Evolutionary conservation across 1,140 invertebrate genomes (phyloP), one percentile per base, ranked within the genome.

Genomic region (Eulimnadia texana): DNA sequence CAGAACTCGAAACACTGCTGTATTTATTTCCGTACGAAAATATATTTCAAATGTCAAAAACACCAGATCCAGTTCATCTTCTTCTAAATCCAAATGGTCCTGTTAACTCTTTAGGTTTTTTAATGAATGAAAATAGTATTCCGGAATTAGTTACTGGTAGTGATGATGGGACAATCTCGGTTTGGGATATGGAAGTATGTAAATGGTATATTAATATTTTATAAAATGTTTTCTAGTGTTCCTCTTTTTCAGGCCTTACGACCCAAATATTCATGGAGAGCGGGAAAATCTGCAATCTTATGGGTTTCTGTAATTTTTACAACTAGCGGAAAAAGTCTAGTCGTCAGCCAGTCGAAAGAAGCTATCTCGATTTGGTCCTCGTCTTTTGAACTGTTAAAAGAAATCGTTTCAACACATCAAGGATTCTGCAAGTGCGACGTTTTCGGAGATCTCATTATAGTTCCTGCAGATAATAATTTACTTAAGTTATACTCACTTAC

Each of bases 101-200:
- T 19, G 47, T 64, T 23, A 64, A 58, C 25, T 33, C 59, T 6
- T 22, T 66, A 33, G 25, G 29, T 59, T 58, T 64, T 42, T 20
- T 27, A 2, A 27, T 33, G 19, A 54, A 62, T 25, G 13, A 25
- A 9, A 47, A 25, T 25, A 47, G 61, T 42, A 19, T 29, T 16
- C 58, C 53, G 13, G 19, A 27, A 3, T 27, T 66, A 16, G 28
- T 66, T 22, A 62, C 62, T n/a, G 64, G 64, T 23, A 64, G 59
- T 20, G 10, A 59, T 11, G 59, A 2, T 11, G 64, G 64, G 13
- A 55, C 55, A 53, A 61, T 64, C 23, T 58, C 56, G 33, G 55
- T 66, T 50, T 66, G 63, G 63, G 33, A 62, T 64, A 59, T 65
- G n/a, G 53, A 64, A 42, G 64, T 65, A 55, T 57, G 28, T 16